phyloP scores from a whole-genome alignment of 1,140 invertebrate genomes.

The Melitaea cinxia region DNA sequence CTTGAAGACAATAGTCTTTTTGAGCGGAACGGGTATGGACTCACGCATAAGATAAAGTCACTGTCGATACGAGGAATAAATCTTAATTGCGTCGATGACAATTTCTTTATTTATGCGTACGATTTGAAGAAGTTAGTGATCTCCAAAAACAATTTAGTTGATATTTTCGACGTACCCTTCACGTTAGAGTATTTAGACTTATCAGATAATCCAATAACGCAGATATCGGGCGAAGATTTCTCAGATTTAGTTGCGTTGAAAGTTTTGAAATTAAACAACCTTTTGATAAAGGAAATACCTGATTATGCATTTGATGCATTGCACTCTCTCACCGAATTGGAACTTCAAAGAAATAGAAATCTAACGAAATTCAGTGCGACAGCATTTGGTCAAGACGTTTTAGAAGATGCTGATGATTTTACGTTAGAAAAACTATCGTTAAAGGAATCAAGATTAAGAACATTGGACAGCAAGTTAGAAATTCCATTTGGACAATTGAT shows the following conservation, averaged over 20 bases:
- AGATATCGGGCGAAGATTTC: constrained; percentile 66
- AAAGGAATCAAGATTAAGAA: constrained; percentile 60
- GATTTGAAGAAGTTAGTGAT: constrained; percentile 63
- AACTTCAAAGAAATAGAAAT: constrained; percentile 70
- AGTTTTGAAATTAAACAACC: constrained; percentile 69
- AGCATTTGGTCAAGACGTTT: constrained; percentile 66
- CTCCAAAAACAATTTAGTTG: constrained; percentile 62
- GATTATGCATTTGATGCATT: constrained; percentile 59
- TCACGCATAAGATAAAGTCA: constrained; percentile 62
- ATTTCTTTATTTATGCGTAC: constrained; percentile 72
- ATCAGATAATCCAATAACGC: constrained; percentile 67
- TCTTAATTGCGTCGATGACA: constrained; percentile 56
- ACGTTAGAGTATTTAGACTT: constrained; percentile 74
- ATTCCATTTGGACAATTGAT: constrained; percentile 61
- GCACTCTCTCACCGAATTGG: constrained; percentile 55
- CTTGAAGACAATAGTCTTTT: constrained; percentile 60
- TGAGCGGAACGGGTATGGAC: constrained; percentile 58
- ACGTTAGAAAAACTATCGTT: constrained; percentile 61
- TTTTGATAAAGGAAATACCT: constrained; percentile 62
- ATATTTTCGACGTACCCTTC: constrained; percentile 69
- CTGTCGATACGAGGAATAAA: constrained; percentile 65
- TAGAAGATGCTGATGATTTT: constrained; percentile 69
- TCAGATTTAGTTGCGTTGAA: constrained; percentile 59
- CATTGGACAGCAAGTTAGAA: constrained; percentile 53
- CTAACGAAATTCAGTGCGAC: constrained; percentile 59